Evolutionary conservation across 2,888 invertebrate genomes (phyloP), one percentile per base, ranked within the genome.

Genomic region (Osedax frankpressi): DNA sequence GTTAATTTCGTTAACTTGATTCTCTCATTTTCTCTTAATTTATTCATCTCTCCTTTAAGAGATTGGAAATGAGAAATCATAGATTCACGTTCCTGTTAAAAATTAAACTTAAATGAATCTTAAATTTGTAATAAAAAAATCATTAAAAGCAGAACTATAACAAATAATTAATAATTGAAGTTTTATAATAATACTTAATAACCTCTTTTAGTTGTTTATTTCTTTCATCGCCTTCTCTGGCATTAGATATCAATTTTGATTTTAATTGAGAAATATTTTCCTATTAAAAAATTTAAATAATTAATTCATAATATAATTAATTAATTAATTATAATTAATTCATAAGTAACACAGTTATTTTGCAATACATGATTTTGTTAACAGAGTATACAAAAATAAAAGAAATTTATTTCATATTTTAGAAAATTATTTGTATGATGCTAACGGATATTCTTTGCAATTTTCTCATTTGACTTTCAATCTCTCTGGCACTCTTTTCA

Each of bases 31-130:
- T 82, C 83, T 71, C 84, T 75, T 60, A 84, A 79, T 76, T 82
- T 82, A 77, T 83, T 84, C 84, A 85, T 83, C 76, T 85, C 81
- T 27, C 80, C 80, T 75, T 85, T 85, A 72, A 85, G 76, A 6
- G 81, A 81, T 73, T 83, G 76, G 78, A 83, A 82, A 75, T 82
- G 82, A 1, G 78, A 79, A 70, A 81, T 75, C 82, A 84, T 83
- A 63, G 78, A 78, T 74, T 84, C 84, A 71, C 82, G 74, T 72
- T 84, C 84, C 83, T 83, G 73, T n/a, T n/a, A n/a, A n/a, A n/a
- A n/a, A n/a, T n/a, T n/a, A n/a, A n/a, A n/a, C n/a, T n/a, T n/a
- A n/a, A n/a, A n/a, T n/a, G n/a, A n/a, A n/a, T n/a, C n/a, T n/a
- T n/a, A n/a, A n/a, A n/a, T n/a, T n/a, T n/a, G n/a, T n/a, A n/a